Percentiles rank a stretch among this genome's conserved stretches.
phyloP scores from a whole-genome alignment of 2,113 vertebrate species.

The Brachyhypopomus occidentalis region DNA sequence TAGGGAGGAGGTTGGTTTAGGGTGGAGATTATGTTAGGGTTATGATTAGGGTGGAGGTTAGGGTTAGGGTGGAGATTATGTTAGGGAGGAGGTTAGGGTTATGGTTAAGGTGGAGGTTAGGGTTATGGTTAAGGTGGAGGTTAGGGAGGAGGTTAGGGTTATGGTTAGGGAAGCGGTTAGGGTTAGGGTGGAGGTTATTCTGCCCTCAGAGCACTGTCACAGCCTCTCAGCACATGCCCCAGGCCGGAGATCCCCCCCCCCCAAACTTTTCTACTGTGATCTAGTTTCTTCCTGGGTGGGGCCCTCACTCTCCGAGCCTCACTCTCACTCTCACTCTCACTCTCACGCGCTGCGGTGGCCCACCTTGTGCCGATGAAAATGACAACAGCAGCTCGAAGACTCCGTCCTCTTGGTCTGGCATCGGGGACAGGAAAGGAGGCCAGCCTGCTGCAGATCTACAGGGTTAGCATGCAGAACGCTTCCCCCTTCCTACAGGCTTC shows the following conservation, averaged over 20 bases:
- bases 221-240: conserved; percentile 22
- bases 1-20: too few species aligned
- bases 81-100: too few species aligned
- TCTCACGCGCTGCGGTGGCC: neutral
- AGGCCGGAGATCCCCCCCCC: too few species aligned
- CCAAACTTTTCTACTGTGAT: too few species aligned
- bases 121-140: too few species aligned
- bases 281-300: neutral
- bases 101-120: too few species aligned
- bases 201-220: conserved; percentile 26
- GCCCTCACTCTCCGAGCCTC: neutral
- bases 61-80: too few species aligned
- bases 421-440: conserved; percentile 37
- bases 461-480: conserved; percentile 16
- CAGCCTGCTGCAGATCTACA: conserved; percentile 3
- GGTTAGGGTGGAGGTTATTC: neutral
- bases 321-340: neutral
- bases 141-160: too few species aligned
- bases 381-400: conserved; percentile 1
- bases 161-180: too few species aligned
- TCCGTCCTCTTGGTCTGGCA: neutral
- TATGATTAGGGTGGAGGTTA: too few species aligned
- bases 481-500: conserved; percentile 31
- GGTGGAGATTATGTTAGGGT: too few species aligned
- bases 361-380: neutral